A percentile compares a stretch with the other conserved stretches of the same genome.
phyloP scores from a whole-genome alignment of 2,888 invertebrate genomes.

The Oxycera nigricornis region DNA sequence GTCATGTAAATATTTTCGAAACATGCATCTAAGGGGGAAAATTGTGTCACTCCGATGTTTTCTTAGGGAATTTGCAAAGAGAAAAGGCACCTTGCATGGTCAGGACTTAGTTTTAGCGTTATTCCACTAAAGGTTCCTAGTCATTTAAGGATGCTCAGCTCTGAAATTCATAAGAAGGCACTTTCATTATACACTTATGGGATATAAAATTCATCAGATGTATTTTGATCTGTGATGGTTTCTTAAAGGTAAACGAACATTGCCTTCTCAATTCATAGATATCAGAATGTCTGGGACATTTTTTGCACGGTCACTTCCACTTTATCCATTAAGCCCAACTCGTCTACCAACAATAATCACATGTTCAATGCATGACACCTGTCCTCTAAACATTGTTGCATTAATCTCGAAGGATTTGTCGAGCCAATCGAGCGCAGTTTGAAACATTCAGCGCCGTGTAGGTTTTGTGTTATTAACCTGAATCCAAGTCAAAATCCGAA shows the following conservation, averaged over 20 bases:
- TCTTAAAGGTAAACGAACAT: no score
- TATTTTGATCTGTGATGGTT: no score
- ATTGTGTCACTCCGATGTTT: constrained; percentile 1
- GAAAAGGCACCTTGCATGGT: neutral
- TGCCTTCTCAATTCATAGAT: no score
- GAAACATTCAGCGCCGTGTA: neutral
- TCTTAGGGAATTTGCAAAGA: neutral
- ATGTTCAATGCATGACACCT: neutral
- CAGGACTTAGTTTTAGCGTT: no score
- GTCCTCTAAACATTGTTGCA: neutral
- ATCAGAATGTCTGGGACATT: no score
- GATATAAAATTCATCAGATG: no score
- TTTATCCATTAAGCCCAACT: neutral
- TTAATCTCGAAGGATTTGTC: neutral
- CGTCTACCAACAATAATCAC: neutral
- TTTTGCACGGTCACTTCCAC: neutral
- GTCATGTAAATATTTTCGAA: constrained; percentile 33
- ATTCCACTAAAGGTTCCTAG: no score
- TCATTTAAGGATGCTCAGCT: no score
- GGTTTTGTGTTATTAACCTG: constrained; percentile 16
- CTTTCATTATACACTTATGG: no score
- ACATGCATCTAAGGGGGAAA: constrained; percentile 6
- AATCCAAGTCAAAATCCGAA: no score
- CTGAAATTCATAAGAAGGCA: no score
- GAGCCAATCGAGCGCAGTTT: neutral